Evolutionary conservation across 2,113 vertebrate species (phyloP).

Genomic region (Monarcha castaneiventris): DNA sequence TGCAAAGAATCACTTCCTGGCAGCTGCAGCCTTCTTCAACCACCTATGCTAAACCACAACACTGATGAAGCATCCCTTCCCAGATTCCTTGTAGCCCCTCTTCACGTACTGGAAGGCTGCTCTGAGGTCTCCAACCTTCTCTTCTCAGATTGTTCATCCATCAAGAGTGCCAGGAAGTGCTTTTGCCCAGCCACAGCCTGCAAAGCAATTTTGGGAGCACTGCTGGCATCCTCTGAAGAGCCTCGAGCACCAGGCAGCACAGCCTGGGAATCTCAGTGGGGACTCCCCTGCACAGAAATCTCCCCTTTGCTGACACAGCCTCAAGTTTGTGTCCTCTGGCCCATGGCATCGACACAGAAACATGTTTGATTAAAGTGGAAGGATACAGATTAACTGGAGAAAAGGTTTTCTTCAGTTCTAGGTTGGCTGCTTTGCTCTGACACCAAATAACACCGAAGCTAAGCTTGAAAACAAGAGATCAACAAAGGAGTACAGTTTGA

Average conservation of each 20-base stretch:
- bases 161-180: background rate
- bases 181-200: background rate
- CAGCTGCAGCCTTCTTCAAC: too few species aligned
- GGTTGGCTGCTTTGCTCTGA: background rate
- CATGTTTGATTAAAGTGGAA: background rate
- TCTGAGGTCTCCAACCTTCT: background rate
- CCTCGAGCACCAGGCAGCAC: background rate
- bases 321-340: background rate
- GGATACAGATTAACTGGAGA: background rate
- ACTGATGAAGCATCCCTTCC: background rate
- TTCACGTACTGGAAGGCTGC: background rate
- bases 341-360: background rate
- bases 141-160: background rate
- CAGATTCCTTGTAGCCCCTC: background rate
- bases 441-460: background rate
- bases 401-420: background rate
- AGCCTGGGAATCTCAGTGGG: background rate
- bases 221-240: background rate
- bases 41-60: too few species aligned
- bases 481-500: background rate
- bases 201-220: background rate
- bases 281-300: background rate
- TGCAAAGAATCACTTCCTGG: too few species aligned
- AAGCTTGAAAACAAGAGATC: background rate
- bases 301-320: background rate